phyloP scores from a whole-genome alignment of 2,113 vertebrate species.

The Regulus satrapa region DNA sequence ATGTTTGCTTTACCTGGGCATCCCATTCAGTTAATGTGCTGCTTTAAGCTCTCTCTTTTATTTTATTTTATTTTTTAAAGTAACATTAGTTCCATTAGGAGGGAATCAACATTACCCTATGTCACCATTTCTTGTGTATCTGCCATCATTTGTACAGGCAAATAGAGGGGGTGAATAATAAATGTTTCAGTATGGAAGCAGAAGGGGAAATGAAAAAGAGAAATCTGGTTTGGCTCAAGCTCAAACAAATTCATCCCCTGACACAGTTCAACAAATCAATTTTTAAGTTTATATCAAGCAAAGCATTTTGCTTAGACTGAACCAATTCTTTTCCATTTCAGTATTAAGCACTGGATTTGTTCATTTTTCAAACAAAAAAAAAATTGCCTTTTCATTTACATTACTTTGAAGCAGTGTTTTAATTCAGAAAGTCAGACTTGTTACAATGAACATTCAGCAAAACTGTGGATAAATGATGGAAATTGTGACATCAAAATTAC shows the following conservation, averaged over 20 bases:
- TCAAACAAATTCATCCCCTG: background rate
- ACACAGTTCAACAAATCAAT: background rate
- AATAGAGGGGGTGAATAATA: background rate
- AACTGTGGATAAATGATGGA: background rate
- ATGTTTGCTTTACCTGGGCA: background rate
- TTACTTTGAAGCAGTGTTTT: background rate
- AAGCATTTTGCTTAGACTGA: background rate
- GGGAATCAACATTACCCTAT: background rate
- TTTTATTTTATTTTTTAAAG: background rate
- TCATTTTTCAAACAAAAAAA: background rate
- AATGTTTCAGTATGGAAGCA: background rate
- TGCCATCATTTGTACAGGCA: background rate
- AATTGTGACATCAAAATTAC: background rate
- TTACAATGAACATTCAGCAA: background rate
- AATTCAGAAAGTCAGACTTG: background rate
- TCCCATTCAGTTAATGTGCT: background rate
- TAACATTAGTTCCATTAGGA: background rate
- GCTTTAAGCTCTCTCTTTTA: background rate
- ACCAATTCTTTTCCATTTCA: background rate
- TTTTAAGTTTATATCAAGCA: background rate
- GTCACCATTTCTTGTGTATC: background rate
- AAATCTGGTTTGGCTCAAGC: conserved; percentile 9
- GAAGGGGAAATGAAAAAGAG: conserved; percentile 9
- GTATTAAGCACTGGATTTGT: background rate
- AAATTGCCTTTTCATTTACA: background rate